phyloP scores from a whole-genome alignment of 2,888 invertebrate species.

The Lasioglossum vierecki region DNA sequence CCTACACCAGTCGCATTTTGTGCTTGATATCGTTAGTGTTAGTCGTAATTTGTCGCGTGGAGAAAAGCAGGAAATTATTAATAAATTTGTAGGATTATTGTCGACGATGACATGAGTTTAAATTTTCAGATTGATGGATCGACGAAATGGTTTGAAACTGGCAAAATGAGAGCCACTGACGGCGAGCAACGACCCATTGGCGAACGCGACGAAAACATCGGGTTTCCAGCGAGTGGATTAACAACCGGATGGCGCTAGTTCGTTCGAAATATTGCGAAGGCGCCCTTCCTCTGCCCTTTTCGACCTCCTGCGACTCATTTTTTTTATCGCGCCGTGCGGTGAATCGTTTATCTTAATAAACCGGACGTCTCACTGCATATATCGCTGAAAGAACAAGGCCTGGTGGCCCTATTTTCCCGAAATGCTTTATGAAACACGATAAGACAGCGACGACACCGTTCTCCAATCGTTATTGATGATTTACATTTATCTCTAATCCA shows the following conservation, averaged over 20 bases:
- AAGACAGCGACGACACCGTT: constrained; percentile 2
- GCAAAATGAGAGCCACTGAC: constrained; percentile 65
- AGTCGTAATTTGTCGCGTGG: neutral
- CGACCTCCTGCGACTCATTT: constrained; percentile 63
- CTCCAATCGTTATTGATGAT: constrained; percentile 47
- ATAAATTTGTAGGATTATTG: neutral
- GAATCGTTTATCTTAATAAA: constrained; percentile 70
- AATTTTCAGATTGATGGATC: neutral
- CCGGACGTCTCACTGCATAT: constrained; percentile 50
- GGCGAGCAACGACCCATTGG: constrained; percentile 65
- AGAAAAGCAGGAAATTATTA: neutral
- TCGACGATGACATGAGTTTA: neutral
- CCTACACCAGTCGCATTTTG: neutral
- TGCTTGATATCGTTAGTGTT: neutral
- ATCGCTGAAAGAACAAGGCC: constrained; percentile 54
- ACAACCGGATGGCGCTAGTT: constrained; percentile 70
- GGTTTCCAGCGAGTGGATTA: constrained; percentile 71
- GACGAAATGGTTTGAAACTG: neutral
- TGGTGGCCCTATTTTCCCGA: constrained; percentile 32
- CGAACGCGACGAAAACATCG: constrained; percentile 72
- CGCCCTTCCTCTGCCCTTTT: constrained; percentile 67
- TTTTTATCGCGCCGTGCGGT: constrained; percentile 51
- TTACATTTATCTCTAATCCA: neutral
- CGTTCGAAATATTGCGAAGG: constrained; percentile 67
- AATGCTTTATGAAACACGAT: constrained; percentile 21